Base-by-base conservation (phyloP, 2,797 vertebrate genomes). In the Parauchenoglanis punctatus region DNA sequence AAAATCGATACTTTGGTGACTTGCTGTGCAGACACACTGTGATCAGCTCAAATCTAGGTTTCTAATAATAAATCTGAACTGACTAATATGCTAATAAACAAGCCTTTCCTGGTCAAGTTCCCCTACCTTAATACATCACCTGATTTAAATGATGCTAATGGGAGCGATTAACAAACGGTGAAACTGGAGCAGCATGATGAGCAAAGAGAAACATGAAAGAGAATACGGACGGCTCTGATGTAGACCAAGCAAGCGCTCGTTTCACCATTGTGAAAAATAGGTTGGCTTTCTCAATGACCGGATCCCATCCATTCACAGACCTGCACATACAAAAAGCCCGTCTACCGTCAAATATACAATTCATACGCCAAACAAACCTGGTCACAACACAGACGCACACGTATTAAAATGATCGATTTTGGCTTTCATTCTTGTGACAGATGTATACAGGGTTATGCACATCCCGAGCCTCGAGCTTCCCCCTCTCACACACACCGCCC, bases 241-340 rank as follows among this genome's bases (percentile, higher is more conserved):
- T 81, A 87, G 18, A 13, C 86, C 12, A 5, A 81, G 85, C 12
- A 11, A 81, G 86, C 20, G 28, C 70, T 75, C 75, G 28, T 75
- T 68, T 91, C 81, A 84, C 87, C 90, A 90, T 89, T 90, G 81
- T 85, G 70, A 90, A 91, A 91, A 90, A 90, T 54, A 15, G n/a
- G 80, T 81, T 83, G 83, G 73, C 88, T 82, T 89, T 90, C 88
- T 91, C 89, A 91, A 90, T 91, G 89, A 85, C 83, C 75, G 84
- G 28, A 67, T 40, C 28, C 15, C 87, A 84, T 88, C 63, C 89
- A 91, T 90, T 90, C 88, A 91, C 70, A 89, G 28, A 88, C n/a
- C 83, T 67, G 20, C 63, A 20, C 63, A 83, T 25, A 80, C 15
- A 44, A 73, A 81, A 83, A 70, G 13, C 28, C 17, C 61, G 25